These are phyloP conservation scores for Oophaga pumilio DNA, from an alignment of 2,113 vertebrate genomes.

Conservation along the genomic window DNA sequence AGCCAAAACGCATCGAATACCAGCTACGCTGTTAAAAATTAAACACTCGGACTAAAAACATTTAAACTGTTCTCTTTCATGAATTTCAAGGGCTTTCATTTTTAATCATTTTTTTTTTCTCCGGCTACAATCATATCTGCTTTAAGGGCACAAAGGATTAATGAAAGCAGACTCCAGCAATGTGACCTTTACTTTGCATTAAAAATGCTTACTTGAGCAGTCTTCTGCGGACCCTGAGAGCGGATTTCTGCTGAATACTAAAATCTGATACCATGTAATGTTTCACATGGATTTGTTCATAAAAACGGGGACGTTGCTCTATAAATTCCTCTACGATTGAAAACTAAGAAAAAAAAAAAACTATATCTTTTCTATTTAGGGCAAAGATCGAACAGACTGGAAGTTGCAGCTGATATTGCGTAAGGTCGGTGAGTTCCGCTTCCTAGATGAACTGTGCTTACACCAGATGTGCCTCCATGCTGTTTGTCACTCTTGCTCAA, in stretches of 20 bases:
- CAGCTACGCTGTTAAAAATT: slow-evolving; percentile 27
- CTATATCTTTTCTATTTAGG: slow-evolving; percentile 20
- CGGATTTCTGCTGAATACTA: slow-evolving; percentile 71
- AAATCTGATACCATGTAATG: slow-evolving; percentile 59
- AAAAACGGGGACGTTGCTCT: slow-evolving; percentile 48
- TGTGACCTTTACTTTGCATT: slow-evolving; percentile 80
- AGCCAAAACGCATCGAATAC: background rate
- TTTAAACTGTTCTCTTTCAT: slow-evolving; percentile 63
- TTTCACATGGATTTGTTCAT: slow-evolving; percentile 57
- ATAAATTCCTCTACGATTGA: slow-evolving; percentile 48
- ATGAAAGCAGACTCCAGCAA: slow-evolving; percentile 74
- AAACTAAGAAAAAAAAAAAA: slow-evolving; percentile 3
- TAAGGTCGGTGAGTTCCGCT: background rate
- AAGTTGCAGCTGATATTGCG: slow-evolving; percentile 3
- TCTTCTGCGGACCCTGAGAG: slow-evolving; percentile 70
- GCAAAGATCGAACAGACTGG: slow-evolving; percentile 22
- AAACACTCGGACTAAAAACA: slow-evolving; percentile 49
- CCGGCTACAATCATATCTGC: slow-evolving; percentile 70
- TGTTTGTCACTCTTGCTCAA: slow-evolving; percentile 14
- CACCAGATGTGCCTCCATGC: slow-evolving; percentile 5
- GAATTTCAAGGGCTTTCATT: slow-evolving; percentile 68
- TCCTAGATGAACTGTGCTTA: background rate
- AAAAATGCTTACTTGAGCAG: slow-evolving; percentile 77
- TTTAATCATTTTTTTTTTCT: slow-evolving; percentile 73
- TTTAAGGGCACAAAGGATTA: slow-evolving; percentile 80